Conservation (phyloP, 1,140 invertebrate species). For the Drosophila quadrilineata region DNA sequence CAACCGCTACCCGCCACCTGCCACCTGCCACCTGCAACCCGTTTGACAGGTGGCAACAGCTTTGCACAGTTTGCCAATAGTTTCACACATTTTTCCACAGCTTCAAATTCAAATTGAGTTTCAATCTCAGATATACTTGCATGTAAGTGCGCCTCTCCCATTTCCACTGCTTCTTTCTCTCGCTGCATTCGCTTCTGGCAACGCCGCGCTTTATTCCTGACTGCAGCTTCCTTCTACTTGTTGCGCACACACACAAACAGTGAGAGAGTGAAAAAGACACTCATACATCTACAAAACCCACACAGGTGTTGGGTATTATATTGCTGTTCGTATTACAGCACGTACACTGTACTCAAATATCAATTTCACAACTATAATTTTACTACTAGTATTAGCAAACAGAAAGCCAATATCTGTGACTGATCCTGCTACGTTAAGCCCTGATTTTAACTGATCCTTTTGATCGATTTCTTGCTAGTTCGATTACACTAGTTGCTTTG, state of each 20-base stretch:
- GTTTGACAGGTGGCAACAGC: not conserved
- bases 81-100: conserved; percentile 65
- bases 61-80: conserved; percentile 59
- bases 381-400: too few species aligned
- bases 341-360: too few species aligned
- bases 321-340: too few species aligned
- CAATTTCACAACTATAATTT: too few species aligned
- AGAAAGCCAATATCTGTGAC: too few species aligned
- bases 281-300: not conserved
- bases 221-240: conserved; percentile 67
- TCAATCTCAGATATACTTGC: conserved; percentile 27
- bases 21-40: not conserved
- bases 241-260: conserved; percentile 49
- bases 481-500: too few species aligned
- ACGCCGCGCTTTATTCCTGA: conserved; percentile 64
- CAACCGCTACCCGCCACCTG: not conserved
- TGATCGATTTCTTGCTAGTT: too few species aligned
- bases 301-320: not conserved
- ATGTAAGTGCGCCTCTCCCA: not conserved
- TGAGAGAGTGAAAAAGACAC: too few species aligned
- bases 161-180: too few species aligned
- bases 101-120: conserved; percentile 14
- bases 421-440: too few species aligned
- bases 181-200: too few species aligned
- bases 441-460: too few species aligned